Conservation (phyloP, 2,113 vertebrate genomes). For the Rhagologus leucostigma region DNA sequence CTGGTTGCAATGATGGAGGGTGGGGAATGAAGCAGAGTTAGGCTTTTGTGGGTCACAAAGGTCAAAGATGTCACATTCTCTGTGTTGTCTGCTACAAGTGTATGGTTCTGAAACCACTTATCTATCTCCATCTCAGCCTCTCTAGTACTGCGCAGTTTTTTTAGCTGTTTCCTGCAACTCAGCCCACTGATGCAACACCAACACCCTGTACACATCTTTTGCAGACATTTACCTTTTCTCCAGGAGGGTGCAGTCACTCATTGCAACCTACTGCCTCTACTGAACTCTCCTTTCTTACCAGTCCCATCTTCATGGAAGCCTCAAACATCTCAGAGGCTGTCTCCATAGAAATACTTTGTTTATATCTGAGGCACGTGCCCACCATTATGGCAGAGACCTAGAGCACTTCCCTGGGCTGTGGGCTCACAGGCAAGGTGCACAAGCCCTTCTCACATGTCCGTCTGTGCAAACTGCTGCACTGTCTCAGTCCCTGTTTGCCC, state of each 20-base stretch:
- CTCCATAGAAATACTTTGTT: background rate
- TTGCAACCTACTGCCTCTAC: background rate
- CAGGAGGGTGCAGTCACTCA: background rate
- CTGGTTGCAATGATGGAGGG: background rate
- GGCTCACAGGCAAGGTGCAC: background rate
- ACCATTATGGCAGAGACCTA: background rate
- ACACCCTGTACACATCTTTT: background rate
- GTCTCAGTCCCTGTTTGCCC: background rate
- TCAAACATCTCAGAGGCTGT: background rate
- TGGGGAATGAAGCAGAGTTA: background rate
- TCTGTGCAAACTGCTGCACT: background rate
- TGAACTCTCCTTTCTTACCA: background rate
- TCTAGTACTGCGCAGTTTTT: background rate
- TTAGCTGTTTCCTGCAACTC: background rate
- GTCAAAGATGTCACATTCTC: background rate
- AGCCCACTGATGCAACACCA: background rate
- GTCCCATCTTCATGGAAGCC: background rate
- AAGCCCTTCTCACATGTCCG: fast-evolving
- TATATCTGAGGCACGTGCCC: background rate
- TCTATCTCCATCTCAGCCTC: background rate
- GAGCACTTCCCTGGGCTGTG: background rate
- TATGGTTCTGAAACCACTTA: background rate
- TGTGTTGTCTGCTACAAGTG: background rate
- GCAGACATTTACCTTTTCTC: background rate
- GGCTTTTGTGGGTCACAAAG: background rate